phyloP scores from a whole-genome alignment of 1,140 invertebrate species.

The Drosophila aff. region DNA sequence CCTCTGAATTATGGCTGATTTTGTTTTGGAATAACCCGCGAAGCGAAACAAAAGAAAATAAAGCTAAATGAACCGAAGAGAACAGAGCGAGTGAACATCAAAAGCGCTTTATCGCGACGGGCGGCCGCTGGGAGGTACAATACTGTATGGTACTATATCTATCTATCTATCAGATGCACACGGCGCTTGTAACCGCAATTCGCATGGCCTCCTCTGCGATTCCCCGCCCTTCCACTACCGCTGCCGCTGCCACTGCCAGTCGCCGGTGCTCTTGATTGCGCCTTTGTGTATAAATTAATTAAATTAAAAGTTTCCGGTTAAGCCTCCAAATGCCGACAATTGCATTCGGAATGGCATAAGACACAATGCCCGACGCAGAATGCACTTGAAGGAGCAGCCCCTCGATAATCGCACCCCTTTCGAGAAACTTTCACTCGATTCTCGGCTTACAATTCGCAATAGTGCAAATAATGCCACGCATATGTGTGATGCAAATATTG shows the following conservation, averaged over 20 bases:
- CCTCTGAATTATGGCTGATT: conserved; percentile 56
- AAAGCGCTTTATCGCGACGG: conserved; percentile 52
- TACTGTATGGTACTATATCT: conserved; percentile 35
- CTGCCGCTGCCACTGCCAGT: background rate
- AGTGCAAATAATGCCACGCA: conserved; percentile 1
- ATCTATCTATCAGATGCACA: conserved; percentile 60
- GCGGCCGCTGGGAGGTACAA: conserved; percentile 16
- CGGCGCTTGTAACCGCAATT: conserved; percentile 68
- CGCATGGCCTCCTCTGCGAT: conserved; percentile 20
- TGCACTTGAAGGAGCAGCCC: conserved; percentile 12
- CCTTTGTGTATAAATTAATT: conserved; percentile 84
- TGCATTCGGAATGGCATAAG: conserved; percentile 31
- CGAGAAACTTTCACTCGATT: conserved; percentile 16
- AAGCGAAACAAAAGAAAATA: conserved; percentile 45
- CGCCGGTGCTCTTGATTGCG: conserved; percentile 75
- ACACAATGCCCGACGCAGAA: conserved; percentile 3
- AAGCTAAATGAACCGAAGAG: conserved; percentile 57
- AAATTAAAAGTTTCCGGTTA: conserved; percentile 85
- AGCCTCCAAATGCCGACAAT: conserved; percentile 71
- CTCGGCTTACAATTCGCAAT: background rate
- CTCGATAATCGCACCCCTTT: conserved; percentile 26
- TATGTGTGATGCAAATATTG: conserved; percentile 14
- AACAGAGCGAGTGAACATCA: conserved; percentile 53
- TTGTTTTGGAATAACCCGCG: conserved; percentile 46
- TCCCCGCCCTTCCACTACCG: background rate